phyloP scores from a whole-genome alignment of 1,140 invertebrate genomes.

The Spodoptera frugiperda region DNA sequence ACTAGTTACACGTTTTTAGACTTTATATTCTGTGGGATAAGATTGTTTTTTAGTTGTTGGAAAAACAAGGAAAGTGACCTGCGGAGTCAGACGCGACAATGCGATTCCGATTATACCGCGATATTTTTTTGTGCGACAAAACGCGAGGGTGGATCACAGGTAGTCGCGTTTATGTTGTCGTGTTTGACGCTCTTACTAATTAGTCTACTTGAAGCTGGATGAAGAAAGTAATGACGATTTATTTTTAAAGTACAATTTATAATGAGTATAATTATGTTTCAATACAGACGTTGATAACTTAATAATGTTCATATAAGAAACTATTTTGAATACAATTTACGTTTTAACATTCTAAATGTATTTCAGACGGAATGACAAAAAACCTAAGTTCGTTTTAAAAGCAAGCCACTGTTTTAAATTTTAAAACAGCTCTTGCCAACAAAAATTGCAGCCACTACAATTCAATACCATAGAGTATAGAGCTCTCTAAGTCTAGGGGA shows the following conservation, averaged over 20 bases:
- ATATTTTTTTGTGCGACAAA: slow-evolving; percentile 55
- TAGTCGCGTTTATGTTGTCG: slow-evolving; percentile 39
- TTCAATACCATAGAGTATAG: slow-evolving; percentile 4
- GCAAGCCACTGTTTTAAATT: neutral
- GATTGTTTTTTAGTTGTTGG: slow-evolving; percentile 1
- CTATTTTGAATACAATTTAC: too few species aligned
- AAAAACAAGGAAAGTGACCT: slow-evolving; percentile 29
- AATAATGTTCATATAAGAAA: too few species aligned
- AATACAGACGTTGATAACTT: too few species aligned
- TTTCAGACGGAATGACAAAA: too few species aligned
- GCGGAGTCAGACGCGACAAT: slow-evolving; percentile 56
- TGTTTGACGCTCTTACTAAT: slow-evolving; percentile 41
- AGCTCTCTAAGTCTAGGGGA: neutral
- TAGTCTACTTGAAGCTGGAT: neutral
- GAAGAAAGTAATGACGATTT: too few species aligned
- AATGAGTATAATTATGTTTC: too few species aligned
- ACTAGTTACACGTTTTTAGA: neutral
- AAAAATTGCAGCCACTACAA: neutral
- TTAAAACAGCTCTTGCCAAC: neutral
- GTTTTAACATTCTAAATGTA: too few species aligned
- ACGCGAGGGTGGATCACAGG: slow-evolving; percentile 52
- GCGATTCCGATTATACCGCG: slow-evolving; percentile 57
- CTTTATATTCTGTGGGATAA: neutral
- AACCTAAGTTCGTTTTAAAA: too few species aligned
- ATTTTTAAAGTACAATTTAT: too few species aligned